Evolutionary conservation across 2,797 vertebrate genomes (phyloP).

Genomic region (Knipowitschia caucasica): DNA sequence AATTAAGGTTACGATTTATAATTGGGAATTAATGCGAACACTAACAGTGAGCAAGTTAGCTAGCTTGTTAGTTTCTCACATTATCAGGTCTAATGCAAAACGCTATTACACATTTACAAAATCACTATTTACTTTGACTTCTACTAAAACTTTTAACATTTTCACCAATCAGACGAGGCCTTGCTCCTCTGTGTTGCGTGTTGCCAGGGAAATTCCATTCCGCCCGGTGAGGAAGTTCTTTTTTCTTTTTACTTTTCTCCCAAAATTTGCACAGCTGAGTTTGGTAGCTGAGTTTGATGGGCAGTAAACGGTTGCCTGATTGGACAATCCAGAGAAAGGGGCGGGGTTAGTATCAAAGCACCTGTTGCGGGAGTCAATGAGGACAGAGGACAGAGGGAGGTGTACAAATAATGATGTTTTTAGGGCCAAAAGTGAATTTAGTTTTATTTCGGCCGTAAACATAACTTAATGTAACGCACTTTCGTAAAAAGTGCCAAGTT

Average conservation of each 20-base stretch:
- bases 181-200: constrained; percentile 1
- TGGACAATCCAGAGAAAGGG: constrained; percentile 29
- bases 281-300: constrained; percentile 35
- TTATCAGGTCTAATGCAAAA: too few species aligned
- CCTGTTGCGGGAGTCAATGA: constrained; percentile 29
- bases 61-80: too few species aligned
- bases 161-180: neutral
- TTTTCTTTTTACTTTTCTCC: constrained; percentile 7
- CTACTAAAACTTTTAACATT: neutral
- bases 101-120: neutral
- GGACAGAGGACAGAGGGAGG: neutral
- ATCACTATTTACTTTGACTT: neutral
- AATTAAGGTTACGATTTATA: too few species aligned
- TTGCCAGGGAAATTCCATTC: neutral
- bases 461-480: too few species aligned
- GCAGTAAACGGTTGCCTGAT: constrained; percentile 40
- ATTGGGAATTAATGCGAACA: too few species aligned
- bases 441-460: neutral
- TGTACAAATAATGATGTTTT: too few species aligned
- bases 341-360: constrained; percentile 40
- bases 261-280: constrained; percentile 18
- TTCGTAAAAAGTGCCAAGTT: neutral
- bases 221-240: neutral
- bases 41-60: too few species aligned
- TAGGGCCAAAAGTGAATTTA: neutral